A percentile compares a stretch with the other conserved stretches of the same genome.
Conservation (phyloP, 1,140 invertebrate species). For the Drosophila repleta region DNA sequence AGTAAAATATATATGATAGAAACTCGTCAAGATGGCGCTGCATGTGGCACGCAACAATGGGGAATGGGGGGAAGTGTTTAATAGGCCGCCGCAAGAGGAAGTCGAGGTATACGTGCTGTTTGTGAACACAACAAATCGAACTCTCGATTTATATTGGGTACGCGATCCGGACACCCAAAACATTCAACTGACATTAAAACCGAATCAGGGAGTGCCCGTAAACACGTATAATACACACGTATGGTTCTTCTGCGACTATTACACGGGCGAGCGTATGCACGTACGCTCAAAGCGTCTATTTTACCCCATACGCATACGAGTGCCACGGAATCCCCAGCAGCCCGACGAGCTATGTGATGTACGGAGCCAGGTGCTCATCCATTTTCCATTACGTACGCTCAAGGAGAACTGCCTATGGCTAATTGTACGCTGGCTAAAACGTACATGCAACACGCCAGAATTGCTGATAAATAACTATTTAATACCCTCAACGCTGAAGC, state of each 20-base stretch:
- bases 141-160: constrained; percentile 90
- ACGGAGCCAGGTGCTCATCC: constrained; percentile 67
- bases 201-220: constrained; percentile 85
- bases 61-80: constrained; percentile 31
- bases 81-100: constrained; percentile 16
- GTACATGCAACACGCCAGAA: constrained; percentile 42
- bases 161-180: constrained; percentile 87
- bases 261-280: constrained; percentile 86
- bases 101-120: constrained; percentile 87
- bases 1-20: too few relatives aligned
- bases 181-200: constrained; percentile 85
- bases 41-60: constrained; percentile 57
- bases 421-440: constrained; percentile 53
- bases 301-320: constrained; percentile 57
- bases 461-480: constrained; percentile 43
- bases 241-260: constrained; percentile 88
- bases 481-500: constrained; percentile 66
- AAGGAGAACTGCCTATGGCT: constrained; percentile 64
- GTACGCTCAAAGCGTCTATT: constrained; percentile 83
- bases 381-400: constrained; percentile 67
- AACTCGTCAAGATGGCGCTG: constrained; percentile 51
- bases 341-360: constrained; percentile 58
- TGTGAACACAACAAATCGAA: constrained; percentile 87
- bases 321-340: constrained; percentile 58
- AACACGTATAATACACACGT: constrained; percentile 90